phyloP scores from a whole-genome alignment of 2,888 invertebrate species.

The Drosophila pegasa region DNA sequence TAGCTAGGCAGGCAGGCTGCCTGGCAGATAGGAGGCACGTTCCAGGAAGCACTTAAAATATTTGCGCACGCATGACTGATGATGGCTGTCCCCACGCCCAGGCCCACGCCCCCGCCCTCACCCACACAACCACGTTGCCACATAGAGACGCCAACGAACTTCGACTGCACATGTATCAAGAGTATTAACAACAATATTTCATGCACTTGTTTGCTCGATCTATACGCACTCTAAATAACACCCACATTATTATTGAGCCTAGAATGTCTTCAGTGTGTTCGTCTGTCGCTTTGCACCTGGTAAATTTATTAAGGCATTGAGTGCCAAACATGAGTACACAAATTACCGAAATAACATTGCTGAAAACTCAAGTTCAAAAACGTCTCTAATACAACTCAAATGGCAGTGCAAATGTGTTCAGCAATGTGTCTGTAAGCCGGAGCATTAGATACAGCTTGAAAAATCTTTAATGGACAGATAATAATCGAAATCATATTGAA shows the following conservation, averaged over 20 bases:
- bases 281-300: constrained; percentile 24
- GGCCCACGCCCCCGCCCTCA: too few species aligned
- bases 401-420: constrained; percentile 39
- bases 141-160: constrained; percentile 20
- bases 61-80: constrained; percentile 80
- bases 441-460: constrained; percentile 33
- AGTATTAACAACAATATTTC: constrained; percentile 55
- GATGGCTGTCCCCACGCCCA: constrained; percentile 56
- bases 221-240: constrained; percentile 55
- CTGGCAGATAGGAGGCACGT: constrained; percentile 56
- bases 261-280: constrained; percentile 17
- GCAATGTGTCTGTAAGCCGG: constrained; percentile 16
- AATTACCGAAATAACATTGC: constrained; percentile 43
- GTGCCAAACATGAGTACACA: constrained; percentile 57
- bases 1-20: neutral
- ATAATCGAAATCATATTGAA: constrained; percentile 9
- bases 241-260: constrained; percentile 62
- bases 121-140: constrained; percentile 21
- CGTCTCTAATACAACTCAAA: constrained; percentile 52
- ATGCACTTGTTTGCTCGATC: constrained; percentile 57
- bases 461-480: constrained; percentile 18
- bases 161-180: constrained; percentile 34
- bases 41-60: constrained; percentile 78
- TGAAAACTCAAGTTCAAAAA: constrained; percentile 52
- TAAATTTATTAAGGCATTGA: constrained; percentile 49